phyloP scores from a whole-genome alignment of 2,888 invertebrate species.

The Caradrina clavipalpis region DNA sequence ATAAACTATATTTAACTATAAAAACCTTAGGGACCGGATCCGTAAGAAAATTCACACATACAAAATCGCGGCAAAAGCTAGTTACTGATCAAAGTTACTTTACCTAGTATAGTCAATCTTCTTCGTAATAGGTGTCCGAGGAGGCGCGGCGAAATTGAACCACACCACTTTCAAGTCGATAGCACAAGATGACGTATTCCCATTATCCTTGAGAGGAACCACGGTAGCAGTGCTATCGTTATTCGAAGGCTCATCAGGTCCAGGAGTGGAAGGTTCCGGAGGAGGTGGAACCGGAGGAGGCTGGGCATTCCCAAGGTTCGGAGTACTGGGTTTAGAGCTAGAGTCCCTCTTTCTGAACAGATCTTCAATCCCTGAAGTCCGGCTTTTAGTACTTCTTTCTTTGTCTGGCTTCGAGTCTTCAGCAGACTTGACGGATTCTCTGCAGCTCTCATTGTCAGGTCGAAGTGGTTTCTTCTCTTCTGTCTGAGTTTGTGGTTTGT shows the following conservation, averaged over 20 bases:
- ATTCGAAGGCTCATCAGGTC: conserved; percentile 81
- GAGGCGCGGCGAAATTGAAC: conserved; percentile 99
- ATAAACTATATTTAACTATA: no score
- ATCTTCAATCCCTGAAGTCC: conserved; percentile 87
- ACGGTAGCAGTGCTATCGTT: conserved; percentile 82
- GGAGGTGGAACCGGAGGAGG: conserved; percentile 78
- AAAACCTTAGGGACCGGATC: no score
- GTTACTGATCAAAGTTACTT: conserved; percentile 9
- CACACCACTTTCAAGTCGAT: conserved; percentile 97
- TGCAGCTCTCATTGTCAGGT: conserved; percentile 83
- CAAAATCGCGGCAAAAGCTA: no score
- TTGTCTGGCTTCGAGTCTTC: conserved; percentile 85
- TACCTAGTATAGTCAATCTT: conserved; percentile 98
- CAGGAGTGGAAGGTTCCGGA: conserved; percentile 80
- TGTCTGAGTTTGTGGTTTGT: conserved; percentile 91
- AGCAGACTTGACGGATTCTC: conserved; percentile 87
- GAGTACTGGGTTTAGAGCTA: conserved; percentile 91
- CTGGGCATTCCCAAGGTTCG: conserved; percentile 87
- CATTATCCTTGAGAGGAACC: conserved; percentile 91
- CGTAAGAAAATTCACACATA: no score
- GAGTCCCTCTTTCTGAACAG: conserved; percentile 90
- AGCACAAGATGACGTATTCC: conserved; percentile 96
- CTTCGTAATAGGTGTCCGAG: conserved; percentile 97
- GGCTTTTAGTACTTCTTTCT: conserved; percentile 76
- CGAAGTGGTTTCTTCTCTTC: conserved; percentile 89